phyloP scores from a whole-genome alignment of 1,140 invertebrate species.

The Camponotus vicinus region DNA sequence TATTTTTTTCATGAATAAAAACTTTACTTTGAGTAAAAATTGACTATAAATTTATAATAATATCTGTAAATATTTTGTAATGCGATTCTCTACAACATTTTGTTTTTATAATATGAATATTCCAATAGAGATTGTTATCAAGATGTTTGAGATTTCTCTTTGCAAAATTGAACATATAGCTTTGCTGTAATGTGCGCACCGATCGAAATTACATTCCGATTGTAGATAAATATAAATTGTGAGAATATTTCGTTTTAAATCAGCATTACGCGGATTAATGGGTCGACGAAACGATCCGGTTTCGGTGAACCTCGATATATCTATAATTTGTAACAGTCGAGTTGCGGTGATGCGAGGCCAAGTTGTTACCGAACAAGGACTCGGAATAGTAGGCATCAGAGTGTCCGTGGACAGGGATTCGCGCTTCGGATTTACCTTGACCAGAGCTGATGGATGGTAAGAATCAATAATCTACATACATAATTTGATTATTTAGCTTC shows the following conservation, averaged over 20 bases:
- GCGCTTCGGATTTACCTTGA: constrained; percentile 98
- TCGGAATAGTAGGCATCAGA: constrained; percentile 97
- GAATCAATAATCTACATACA: constrained; percentile 82
- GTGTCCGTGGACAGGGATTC: constrained; percentile 98
- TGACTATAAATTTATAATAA: neutral
- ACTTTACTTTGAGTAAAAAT: neutral
- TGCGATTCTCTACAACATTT: neutral
- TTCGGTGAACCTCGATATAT: constrained; percentile 78
- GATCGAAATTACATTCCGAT: constrained; percentile 60
- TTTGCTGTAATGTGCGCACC: constrained; percentile 23
- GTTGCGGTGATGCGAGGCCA: constrained; percentile 99
- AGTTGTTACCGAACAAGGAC: constrained; percentile 96
- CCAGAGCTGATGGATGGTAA: constrained; percentile 97
- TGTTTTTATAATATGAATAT: constrained; percentile 21
- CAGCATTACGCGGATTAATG: constrained; percentile 66
- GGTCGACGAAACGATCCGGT: constrained; percentile 71
- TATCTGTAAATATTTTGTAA: constrained; percentile 4
- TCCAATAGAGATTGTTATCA: neutral
- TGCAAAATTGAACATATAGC: neutral
- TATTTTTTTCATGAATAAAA: neutral
- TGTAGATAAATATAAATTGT: constrained; percentile 23
- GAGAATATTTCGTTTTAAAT: constrained; percentile 59
- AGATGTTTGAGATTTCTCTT: constrained; percentile 5
- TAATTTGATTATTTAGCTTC: neutral
- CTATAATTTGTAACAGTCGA: constrained; percentile 91